These are phyloP conservation scores for Pampusana beccarii DNA, from an alignment of 2,113 vertebrate species.

Conservation along the genomic window DNA sequence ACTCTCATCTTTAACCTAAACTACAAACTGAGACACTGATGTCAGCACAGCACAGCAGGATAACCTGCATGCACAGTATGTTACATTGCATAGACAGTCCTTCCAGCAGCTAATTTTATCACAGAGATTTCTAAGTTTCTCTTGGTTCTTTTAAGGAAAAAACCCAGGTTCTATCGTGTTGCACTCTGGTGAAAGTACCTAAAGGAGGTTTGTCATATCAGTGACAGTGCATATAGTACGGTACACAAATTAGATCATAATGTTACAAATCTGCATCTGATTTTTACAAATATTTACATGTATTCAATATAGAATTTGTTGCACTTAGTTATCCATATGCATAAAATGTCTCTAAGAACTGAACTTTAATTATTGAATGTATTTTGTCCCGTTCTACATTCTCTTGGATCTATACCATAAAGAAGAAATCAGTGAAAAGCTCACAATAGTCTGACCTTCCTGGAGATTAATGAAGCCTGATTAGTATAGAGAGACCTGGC, in stretches of 20 bases:
- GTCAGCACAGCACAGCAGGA: neutral
- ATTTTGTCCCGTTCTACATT: neutral
- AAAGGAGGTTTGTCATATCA: neutral
- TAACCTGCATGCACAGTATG: neutral
- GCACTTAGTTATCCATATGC: neutral
- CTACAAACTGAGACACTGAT: neutral
- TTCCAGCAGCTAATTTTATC: neutral
- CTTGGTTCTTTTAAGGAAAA: neutral
- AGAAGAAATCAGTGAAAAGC: neutral
- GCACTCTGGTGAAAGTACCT: neutral
- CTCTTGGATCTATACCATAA: neutral
- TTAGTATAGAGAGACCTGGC: neutral
- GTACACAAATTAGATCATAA: neutral
- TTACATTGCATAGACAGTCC: neutral
- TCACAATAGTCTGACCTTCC: fast-evolving
- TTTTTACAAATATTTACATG: neutral
- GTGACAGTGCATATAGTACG: neutral
- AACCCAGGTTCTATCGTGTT: neutral
- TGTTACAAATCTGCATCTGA: neutral
- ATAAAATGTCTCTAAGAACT: neutral
- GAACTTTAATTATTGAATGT: neutral
- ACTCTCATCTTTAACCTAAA: neutral
- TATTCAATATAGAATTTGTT: neutral
- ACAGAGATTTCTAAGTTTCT: neutral
- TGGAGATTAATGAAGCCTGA: neutral